Evolutionary conservation across 2,888 invertebrate genomes (phyloP).

Genomic region (Cryptus viduatorius): DNA sequence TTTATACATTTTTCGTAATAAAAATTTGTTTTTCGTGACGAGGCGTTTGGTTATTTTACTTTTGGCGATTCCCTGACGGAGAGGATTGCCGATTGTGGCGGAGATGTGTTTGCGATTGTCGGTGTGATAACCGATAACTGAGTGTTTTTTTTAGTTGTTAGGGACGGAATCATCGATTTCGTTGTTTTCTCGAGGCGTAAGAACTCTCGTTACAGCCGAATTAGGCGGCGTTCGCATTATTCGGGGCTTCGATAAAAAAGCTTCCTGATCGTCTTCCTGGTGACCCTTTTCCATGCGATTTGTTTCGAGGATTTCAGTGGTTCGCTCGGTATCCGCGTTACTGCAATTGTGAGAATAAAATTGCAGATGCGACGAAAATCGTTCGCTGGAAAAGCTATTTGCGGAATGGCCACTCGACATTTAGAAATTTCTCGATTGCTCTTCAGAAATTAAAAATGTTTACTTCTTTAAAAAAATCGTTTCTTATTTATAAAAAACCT

Average conservation of each 20-base stretch:
- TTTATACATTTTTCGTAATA: slow-evolving; percentile 68
- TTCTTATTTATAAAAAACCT: too few species aligned
- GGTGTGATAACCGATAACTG: too few species aligned
- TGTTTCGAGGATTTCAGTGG: not conserved
- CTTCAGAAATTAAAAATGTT: too few species aligned
- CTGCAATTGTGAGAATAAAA: slow-evolving; percentile 4
- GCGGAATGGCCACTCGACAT: too few species aligned
- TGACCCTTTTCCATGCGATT: slow-evolving; percentile 15
- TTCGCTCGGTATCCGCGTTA: slow-evolving; percentile 23
- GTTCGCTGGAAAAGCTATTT: too few species aligned
- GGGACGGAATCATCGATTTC: slow-evolving; percentile 1
- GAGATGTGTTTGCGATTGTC: too few species aligned
- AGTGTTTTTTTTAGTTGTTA: too few species aligned
- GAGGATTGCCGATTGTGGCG: too few species aligned
- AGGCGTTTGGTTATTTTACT: not conserved
- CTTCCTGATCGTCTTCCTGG: slow-evolving; percentile 73
- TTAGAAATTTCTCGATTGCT: too few species aligned
- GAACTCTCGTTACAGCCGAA: slow-evolving; percentile 44
- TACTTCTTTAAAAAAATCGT: too few species aligned
- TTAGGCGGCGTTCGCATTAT: slow-evolving; percentile 79
- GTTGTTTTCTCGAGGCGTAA: slow-evolving; percentile 30
- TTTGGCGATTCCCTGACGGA: too few species aligned
- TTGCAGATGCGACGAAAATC: too few species aligned
- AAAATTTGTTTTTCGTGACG: slow-evolving; percentile 58
- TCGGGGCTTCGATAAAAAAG: slow-evolving; percentile 80